Base-by-base conservation (phyloP, 2,797 vertebrate genomes). In the Gobio occitaniae region DNA sequence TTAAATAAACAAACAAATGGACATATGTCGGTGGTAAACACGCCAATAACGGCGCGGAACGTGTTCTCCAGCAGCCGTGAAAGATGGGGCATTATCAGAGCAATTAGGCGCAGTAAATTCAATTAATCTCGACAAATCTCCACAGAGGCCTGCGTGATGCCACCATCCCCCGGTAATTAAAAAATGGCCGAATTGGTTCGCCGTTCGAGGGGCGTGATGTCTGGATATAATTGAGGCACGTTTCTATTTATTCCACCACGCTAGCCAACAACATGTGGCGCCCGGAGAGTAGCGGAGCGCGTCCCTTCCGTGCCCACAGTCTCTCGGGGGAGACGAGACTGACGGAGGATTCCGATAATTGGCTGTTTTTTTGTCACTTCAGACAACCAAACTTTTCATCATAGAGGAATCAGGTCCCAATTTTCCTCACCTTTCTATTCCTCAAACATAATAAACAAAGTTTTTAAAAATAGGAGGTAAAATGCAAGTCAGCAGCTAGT, bases 91-190 rank as follows among this genome's bases (percentile, higher is more conserved):
- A 94, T 94, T 93, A 94, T 92, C 87, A 89, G 88, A 92, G 91
- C 92, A 92, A 95, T 95, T 94, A 94, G 93, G 90, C 89, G 90
- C 91, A 84, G 91, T 90, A 94, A 95, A 95, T 95, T 96, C 93
- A 96, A 95, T 95, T 95, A 95, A 95, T 95, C 93, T 95, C 91
- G 88, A 95, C 92, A 95, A 94, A 95, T 95, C 95, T 95, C 94
- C 89, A 91, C 93, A 93, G 95, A 94, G 94, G 93, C 93, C 90
- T 91, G 89, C 88, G 88, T 82, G 44, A 82, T 72, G 87, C 90
- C 50, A 91, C 91, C 90, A 92, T 92, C 93, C 93, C 91, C 92
- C 90, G 91, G 93, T 95, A 95, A 95, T 95, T 95, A 95, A 95
- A 95, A n/a, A 93, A 91, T 93, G 93, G 90, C 92, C 91, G 86